A percentile compares a stretch with the other conserved stretches of the same genome.
These are phyloP conservation scores for Catharus ustulatus DNA, from an alignment of 2,797 vertebrate genomes.

Conservation along the genomic window DNA sequence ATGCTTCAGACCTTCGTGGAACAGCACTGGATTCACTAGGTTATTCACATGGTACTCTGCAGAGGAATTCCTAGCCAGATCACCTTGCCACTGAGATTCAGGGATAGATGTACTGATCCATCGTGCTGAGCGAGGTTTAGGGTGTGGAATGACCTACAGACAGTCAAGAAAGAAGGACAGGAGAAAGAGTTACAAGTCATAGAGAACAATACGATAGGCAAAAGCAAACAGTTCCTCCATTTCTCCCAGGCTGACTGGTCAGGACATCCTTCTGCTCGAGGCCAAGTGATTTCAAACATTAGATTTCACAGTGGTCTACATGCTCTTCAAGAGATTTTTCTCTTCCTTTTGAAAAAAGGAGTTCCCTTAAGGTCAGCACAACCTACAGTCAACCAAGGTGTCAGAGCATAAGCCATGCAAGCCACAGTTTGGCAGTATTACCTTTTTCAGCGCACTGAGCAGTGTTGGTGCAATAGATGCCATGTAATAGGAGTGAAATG, in stretches of 20 bases:
- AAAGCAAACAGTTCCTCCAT: not conserved
- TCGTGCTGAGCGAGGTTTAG: constrained; percentile 82
- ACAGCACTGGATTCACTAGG: constrained; percentile 94
- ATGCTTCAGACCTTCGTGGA: constrained; percentile 88
- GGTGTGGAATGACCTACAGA: constrained; percentile 87
- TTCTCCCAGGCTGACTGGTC: not conserved
- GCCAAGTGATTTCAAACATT: not conserved
- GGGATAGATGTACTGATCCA: constrained; percentile 97
- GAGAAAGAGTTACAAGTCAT: not conserved
- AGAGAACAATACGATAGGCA: not conserved
- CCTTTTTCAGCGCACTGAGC: constrained; percentile 87
- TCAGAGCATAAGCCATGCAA: accelerated
- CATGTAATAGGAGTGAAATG: constrained; percentile 97
- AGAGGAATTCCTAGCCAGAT: constrained; percentile 86
- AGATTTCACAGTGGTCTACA: not conserved
- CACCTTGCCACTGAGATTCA: constrained; percentile 85
- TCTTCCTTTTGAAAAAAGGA: not conserved
- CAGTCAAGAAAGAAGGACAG: not conserved
- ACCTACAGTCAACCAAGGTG: not conserved
- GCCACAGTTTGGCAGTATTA: constrained; percentile 14
- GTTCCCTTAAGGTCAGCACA: not conserved
- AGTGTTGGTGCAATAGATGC: constrained; percentile 87
- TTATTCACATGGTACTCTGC: constrained; percentile 97
- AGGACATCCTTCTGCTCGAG: not conserved
- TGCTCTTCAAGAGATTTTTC: not conserved